phyloP scores from a whole-genome alignment of 2,113 vertebrate species.

The Elaphurus davidianus region DNA sequence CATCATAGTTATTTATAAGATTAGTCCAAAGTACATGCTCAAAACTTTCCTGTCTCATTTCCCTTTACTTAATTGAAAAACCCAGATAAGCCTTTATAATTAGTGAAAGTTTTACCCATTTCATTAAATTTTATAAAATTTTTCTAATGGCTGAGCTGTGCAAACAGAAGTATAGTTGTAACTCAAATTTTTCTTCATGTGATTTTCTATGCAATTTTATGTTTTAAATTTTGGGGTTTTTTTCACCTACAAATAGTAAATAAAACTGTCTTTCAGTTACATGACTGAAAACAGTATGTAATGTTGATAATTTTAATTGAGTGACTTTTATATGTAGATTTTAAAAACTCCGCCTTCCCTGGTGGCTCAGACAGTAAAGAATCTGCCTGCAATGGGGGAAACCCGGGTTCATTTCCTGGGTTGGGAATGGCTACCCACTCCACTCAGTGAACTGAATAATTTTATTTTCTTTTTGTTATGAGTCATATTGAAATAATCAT shows the following conservation, averaged over 20 bases:
- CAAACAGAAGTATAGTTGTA: not conserved
- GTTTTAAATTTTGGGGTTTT: not conserved
- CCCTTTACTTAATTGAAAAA: slow-evolving; percentile 21
- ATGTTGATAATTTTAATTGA: slow-evolving; percentile 7
- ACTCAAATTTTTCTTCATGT: not conserved
- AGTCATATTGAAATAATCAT: not conserved
- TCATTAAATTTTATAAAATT: not conserved
- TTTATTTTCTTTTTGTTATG: not conserved
- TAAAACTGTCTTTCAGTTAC: not conserved
- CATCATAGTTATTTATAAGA: not conserved
- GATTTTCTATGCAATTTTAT: not conserved
- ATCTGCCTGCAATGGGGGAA: not conserved
- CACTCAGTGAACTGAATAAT: not conserved
- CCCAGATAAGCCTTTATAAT: not conserved
- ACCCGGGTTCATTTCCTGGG: not conserved
- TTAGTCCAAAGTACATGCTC: not conserved
- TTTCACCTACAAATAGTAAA: not conserved
- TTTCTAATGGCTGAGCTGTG: not conserved
- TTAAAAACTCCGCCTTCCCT: not conserved
- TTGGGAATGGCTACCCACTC: not conserved
- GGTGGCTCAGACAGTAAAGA: not conserved
- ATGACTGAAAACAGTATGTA: slow-evolving; percentile 2
- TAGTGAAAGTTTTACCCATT: not conserved
- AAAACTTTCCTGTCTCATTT: not conserved
- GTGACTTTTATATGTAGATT: not conserved